These are phyloP conservation scores for Pelodiscus sinensis DNA, from an alignment of 2,113 vertebrate species.

Conservation along the genomic window DNA sequence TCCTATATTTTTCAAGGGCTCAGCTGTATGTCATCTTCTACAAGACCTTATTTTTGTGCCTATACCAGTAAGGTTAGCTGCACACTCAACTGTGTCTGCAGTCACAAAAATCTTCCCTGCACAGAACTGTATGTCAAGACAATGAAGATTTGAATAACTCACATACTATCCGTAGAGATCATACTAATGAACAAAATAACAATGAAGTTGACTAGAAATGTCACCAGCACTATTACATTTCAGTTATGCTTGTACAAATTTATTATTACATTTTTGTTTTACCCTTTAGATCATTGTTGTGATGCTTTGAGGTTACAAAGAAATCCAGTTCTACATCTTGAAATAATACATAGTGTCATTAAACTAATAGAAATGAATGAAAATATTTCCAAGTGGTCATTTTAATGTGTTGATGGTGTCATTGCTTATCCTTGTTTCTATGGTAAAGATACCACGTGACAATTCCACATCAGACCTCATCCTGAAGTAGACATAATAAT, in stretches of 20 bases:
- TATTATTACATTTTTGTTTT: not conserved
- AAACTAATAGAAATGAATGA: not conserved
- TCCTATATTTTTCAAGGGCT: not conserved
- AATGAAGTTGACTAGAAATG: not conserved
- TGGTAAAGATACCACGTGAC: not conserved
- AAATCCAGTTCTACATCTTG: not conserved
- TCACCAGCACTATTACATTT: not conserved
- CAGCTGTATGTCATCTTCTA: not conserved
- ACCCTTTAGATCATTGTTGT: not conserved
- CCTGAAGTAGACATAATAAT: not conserved
- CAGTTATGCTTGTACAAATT: not conserved
- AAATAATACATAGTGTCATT: not conserved
- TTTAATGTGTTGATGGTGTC: not conserved
- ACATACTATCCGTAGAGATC: not conserved
- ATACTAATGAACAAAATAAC: not conserved
- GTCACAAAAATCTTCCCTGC: not conserved
- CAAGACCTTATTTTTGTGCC: not conserved
- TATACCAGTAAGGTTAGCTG: not conserved
- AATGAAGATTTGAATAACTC: not conserved
- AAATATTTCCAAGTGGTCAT: not conserved
- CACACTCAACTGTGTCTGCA: not conserved
- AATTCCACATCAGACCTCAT: not conserved
- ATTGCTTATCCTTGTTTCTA: not conserved
- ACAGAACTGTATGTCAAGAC: not conserved
- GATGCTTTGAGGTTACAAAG: not conserved